These are phyloP conservation scores for Nemoura dubitans DNA, from an alignment of 2,888 invertebrate genomes.

Conservation along the genomic window DNA sequence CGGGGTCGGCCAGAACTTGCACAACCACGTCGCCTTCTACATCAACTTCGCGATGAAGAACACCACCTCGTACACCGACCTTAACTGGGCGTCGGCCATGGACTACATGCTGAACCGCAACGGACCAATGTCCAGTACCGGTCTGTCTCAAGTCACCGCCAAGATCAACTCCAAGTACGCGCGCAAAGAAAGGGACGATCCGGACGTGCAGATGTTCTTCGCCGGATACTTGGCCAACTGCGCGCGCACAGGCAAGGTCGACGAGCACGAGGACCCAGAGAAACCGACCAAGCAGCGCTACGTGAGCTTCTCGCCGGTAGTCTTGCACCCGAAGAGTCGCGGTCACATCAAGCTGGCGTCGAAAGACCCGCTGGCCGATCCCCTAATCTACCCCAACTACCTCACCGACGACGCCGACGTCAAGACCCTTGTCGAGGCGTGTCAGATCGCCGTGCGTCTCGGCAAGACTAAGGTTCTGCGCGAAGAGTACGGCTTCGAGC, in stretches of 20 bases:
- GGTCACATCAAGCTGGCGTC: conserved; percentile 72
- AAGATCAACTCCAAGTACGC: conserved; percentile 70
- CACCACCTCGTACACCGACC: conserved; percentile 58
- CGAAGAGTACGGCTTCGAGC: conserved; percentile 67
- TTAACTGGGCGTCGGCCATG: conserved; percentile 70
- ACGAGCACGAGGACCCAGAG: conserved; percentile 59
- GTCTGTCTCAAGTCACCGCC: conserved; percentile 72
- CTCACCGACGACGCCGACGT: conserved; percentile 73
- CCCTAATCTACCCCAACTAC: conserved; percentile 82
- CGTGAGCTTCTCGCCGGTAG: conserved; percentile 66
- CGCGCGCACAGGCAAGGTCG: conserved; percentile 63
- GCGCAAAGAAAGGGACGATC: conserved; percentile 64
- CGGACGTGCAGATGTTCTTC: conserved; percentile 75
- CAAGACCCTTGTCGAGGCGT: conserved; percentile 70
- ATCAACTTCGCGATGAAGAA: conserved; percentile 64
- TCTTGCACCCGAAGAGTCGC: conserved; percentile 72
- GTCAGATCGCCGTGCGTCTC: conserved; percentile 67
- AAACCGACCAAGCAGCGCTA: conserved; percentile 54
- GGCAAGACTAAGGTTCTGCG: conserved; percentile 65
- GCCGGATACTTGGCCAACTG: conserved; percentile 72
- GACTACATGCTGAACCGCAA: conserved; percentile 69
- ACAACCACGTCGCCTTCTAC: conserved; percentile 73
- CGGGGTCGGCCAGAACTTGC: conserved; percentile 75
- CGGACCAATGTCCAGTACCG: conserved; percentile 73
- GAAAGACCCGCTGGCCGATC: conserved; percentile 73